Base-by-base conservation (phyloP, 1,140 invertebrate genomes). In the Anoplolepis gracilipes region DNA sequence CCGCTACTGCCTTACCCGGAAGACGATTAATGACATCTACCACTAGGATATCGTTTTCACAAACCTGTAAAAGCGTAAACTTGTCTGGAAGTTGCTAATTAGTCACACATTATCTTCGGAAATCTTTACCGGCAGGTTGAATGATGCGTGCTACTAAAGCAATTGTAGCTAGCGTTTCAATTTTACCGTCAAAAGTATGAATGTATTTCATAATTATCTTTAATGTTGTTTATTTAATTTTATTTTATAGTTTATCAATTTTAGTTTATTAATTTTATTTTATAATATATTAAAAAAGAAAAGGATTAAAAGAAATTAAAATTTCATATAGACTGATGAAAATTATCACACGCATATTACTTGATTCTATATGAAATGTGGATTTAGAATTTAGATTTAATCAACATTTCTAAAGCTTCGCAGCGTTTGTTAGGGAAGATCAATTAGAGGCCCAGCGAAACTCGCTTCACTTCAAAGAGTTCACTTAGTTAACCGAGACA, bases 41-140 rank as follows among this genome's bases (percentile, higher is more conserved):
- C 0, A 98, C 96, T 6, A 98, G 94, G 6, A 97, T 97, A 91
- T 99, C 98, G 90, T 98, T 97, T 92, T 98, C 96, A 88, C 98
- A 98, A 3, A 98, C 97, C 95, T 97, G 73, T 10, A 92, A 88
- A 73, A 16, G 7, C 28, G 25, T 59, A 72, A 65, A 39, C 75
- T 1, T 53, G 57, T 49, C 28, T 77, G 25, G 8, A 55, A 55
- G 62, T 39, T 55, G 13, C 13, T 30, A 36, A 59, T 57, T 81
- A 81, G 25, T 30, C 19, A 33, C 16, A 33, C 16, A 10, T 33
- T 8, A 59, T 4, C 7, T 28, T 55, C n/a, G 13, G 1, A 28
- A 25, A 39, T 62, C 3, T 61, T 72, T n/a, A 53, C 25, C 28
- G 5, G 8, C 2, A 67, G 2, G 7, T 67, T 42, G 13, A 2